Evolutionary conservation across 1,140 invertebrate species (phyloP).

Genomic region (Tenebrio molitor): DNA sequence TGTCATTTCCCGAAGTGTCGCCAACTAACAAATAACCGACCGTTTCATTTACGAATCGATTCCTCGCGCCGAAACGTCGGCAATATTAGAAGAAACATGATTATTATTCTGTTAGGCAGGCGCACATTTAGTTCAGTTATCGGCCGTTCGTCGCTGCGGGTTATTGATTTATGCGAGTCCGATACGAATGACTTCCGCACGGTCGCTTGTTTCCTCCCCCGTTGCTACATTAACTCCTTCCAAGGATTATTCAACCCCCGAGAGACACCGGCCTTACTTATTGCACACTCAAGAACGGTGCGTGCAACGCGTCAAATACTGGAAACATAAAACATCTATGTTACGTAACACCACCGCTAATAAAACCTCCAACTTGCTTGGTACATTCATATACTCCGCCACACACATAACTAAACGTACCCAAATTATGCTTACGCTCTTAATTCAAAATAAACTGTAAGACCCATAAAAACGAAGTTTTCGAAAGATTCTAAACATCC

Average conservation of each 20-base stretch:
- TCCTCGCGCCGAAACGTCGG: slow-evolving; percentile 25
- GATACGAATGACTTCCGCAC: slow-evolving; percentile 51
- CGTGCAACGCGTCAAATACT: neutral
- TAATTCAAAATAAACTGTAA: too few relatives aligned
- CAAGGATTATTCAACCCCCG: slow-evolving; percentile 26
- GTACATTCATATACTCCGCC: too few relatives aligned
- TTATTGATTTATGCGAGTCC: slow-evolving; percentile 55
- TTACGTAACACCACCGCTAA: neutral
- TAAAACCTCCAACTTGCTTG: too few relatives aligned
- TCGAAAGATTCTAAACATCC: too few relatives aligned
- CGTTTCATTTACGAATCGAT: slow-evolving; percentile 41
- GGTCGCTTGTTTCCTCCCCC: slow-evolving; percentile 41
- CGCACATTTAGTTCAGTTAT: slow-evolving; percentile 54
- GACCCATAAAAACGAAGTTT: too few relatives aligned
- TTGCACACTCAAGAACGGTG: slow-evolving; percentile 6
- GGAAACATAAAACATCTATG: neutral
- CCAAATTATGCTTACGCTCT: too few relatives aligned
- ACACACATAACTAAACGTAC: too few relatives aligned
- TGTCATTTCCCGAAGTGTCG: slow-evolving; percentile 49
- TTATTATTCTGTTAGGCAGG: slow-evolving; percentile 55
- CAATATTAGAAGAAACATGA: slow-evolving; percentile 49
- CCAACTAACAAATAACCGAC: slow-evolving; percentile 40
- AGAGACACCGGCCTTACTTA: slow-evolving; percentile 25
- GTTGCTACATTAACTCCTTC: slow-evolving; percentile 45
- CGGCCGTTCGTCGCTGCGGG: slow-evolving; percentile 48